These are phyloP conservation scores for Danio tinwini DNA, from an alignment of 2,797 vertebrate species.

Conservation along the genomic window DNA sequence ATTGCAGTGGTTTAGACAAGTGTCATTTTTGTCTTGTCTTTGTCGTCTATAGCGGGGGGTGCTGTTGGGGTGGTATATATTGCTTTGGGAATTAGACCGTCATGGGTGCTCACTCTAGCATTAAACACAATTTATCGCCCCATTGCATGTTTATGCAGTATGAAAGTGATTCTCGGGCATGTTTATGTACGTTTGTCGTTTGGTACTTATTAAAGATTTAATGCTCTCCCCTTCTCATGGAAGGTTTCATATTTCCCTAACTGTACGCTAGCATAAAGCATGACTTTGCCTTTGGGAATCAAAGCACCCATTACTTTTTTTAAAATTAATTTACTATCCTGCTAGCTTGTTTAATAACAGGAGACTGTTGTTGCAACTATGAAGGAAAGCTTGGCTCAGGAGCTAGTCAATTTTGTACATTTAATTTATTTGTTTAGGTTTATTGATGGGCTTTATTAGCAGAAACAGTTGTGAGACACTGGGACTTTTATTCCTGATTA, in stretches of 20 bases:
- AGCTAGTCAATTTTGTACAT: slow-evolving; percentile 11
- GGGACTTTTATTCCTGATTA: neutral
- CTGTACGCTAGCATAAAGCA: slow-evolving; percentile 21
- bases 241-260: slow-evolving; percentile 47
- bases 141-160: slow-evolving; percentile 63
- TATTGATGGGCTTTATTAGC: slow-evolving; percentile 18
- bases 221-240: slow-evolving; percentile 28
- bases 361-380: slow-evolving; percentile 53
- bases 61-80: slow-evolving; percentile 47
- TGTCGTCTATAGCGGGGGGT: slow-evolving; percentile 29
- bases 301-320: neutral
- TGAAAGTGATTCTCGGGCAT: slow-evolving; percentile 63
- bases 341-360: slow-evolving; percentile 35
- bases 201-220: slow-evolving; percentile 67
- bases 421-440: slow-evolving; percentile 15
- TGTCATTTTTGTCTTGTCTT: slow-evolving; percentile 51
- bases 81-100: slow-evolving; percentile 65
- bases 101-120: slow-evolving; percentile 66
- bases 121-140: slow-evolving; percentile 74
- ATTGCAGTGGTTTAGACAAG: slow-evolving; percentile 57
- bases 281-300: slow-evolving; percentile 23
- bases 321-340: slow-evolving; percentile 10
- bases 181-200: slow-evolving; percentile 56
- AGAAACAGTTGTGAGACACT: neutral
- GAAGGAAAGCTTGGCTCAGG: slow-evolving; percentile 10